These are phyloP conservation scores for Periophthalmus magnuspinnatus DNA, from an alignment of 2,797 vertebrate genomes.

Conservation along the genomic window DNA sequence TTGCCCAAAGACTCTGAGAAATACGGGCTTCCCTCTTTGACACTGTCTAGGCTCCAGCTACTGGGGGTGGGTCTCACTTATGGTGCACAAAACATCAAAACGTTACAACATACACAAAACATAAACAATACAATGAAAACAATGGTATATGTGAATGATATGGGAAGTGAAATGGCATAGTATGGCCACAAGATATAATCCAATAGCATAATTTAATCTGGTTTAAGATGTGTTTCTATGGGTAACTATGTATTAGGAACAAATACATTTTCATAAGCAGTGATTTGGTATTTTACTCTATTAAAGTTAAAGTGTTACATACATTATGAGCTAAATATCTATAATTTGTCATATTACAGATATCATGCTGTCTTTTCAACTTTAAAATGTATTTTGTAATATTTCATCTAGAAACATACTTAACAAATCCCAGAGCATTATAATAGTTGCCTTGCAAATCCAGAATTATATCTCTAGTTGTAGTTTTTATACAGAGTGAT, in stretches of 20 bases:
- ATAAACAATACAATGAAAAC: slow-evolving; percentile 26
- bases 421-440: too few relatives aligned
- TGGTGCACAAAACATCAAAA: slow-evolving; percentile 65
- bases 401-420: too few relatives aligned
- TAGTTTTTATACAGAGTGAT: too few relatives aligned
- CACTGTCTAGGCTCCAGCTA: slow-evolving; percentile 98
- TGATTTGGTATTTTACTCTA: background rate
- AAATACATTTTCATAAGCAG: too few relatives aligned
- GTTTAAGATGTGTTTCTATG: background rate
- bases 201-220: background rate
- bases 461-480: too few relatives aligned
- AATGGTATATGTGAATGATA: slow-evolving; percentile 11
- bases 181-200: background rate
- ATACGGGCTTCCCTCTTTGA: slow-evolving; percentile 84
- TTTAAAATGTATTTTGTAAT: too few relatives aligned
- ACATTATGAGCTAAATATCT: too few relatives aligned
- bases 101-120: slow-evolving; percentile 27
- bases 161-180: background rate
- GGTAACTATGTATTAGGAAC: background rate
- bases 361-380: too few relatives aligned
- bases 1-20: slow-evolving; percentile 87
- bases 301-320: background rate
- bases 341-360: too few relatives aligned
- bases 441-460: too few relatives aligned
- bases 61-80: slow-evolving; percentile 89